phyloP scores from a whole-genome alignment of 2,797 vertebrate genomes.

The Rhinatrema bivittatum region DNA sequence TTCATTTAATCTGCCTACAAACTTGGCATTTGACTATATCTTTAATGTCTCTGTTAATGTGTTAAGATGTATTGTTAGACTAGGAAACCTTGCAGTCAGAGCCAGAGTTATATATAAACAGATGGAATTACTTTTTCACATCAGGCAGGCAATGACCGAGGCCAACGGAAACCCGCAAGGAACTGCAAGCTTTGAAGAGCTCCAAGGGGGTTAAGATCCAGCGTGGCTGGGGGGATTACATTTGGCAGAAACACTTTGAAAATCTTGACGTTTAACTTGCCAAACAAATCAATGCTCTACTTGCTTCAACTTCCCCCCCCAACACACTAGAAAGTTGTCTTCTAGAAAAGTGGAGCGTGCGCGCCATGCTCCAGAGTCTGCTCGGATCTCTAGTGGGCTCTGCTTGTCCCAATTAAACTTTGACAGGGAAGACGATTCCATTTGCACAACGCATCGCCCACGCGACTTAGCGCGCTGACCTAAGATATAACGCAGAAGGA shows the following conservation, averaged over 20 bases:
- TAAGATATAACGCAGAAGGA: too few species aligned
- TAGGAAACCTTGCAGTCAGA: background rate
- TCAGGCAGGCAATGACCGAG: background rate
- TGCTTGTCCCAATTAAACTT: too few species aligned
- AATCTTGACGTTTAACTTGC: rapidly evolving
- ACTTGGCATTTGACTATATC: too few species aligned
- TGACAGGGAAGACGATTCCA: too few species aligned
- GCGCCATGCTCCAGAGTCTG: too few species aligned
- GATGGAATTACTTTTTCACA: conserved; percentile 1
- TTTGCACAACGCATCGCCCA: too few species aligned
- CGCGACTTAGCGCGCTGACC: too few species aligned
- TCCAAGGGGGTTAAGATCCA: background rate
- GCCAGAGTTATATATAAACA: background rate
- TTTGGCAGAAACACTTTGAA: rapidly evolving
- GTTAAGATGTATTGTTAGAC: background rate
- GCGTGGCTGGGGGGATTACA: background rate
- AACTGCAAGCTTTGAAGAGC: conserved; percentile 6
- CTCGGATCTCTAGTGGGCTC: too few species aligned
- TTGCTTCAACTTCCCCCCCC: rapidly evolving
- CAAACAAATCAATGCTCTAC: rapidly evolving
- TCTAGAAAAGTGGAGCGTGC: too few species aligned
- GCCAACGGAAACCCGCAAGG: background rate
- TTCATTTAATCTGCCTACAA: too few species aligned
- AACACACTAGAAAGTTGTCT: too few species aligned
- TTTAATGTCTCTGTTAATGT: too few species aligned